Conservation (phyloP, 1,140 invertebrate genomes). For the Saccostrea cuccullata region DNA sequence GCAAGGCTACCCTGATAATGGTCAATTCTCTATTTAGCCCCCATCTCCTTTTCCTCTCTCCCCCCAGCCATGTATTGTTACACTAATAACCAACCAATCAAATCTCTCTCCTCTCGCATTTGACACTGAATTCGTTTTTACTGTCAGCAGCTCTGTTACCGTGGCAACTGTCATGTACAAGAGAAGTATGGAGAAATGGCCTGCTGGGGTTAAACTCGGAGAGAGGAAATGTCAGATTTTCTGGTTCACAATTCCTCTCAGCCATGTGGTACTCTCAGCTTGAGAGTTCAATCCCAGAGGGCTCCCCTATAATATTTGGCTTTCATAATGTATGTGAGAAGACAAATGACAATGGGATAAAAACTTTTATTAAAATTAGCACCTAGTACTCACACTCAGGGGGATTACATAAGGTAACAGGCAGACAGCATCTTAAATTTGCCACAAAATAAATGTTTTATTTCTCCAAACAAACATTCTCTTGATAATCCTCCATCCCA, state of each 20-base stretch:
- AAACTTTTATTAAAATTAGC: too few relatives aligned
- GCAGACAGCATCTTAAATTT: too few relatives aligned
- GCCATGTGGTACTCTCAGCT: neutral
- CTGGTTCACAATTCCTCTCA: neutral
- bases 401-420: too few relatives aligned
- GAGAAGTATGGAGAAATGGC: conserved; percentile 26
- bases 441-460: too few relatives aligned
- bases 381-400: too few relatives aligned
- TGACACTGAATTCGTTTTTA: conserved; percentile 20
- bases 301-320: neutral
- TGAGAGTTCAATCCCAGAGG: neutral
- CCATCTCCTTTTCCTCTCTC: neutral
- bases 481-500: too few relatives aligned
- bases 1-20: conserved; percentile 13
- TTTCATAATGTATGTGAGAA: too few relatives aligned
- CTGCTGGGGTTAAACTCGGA: neutral
- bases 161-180: conserved; percentile 21
- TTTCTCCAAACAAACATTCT: too few relatives aligned
- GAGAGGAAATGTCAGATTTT: neutral
- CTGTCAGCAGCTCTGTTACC: conserved; percentile 17
- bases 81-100: conserved; percentile 24
- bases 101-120: neutral
- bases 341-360: too few relatives aligned
- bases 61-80: conserved; percentile 1
- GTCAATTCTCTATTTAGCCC: conserved; percentile 25